Percentiles rank a stretch among this genome's conserved stretches.
Evolutionary conservation across 2,797 vertebrate species (phyloP).

Genomic region (Taeniopygia guttata): DNA sequence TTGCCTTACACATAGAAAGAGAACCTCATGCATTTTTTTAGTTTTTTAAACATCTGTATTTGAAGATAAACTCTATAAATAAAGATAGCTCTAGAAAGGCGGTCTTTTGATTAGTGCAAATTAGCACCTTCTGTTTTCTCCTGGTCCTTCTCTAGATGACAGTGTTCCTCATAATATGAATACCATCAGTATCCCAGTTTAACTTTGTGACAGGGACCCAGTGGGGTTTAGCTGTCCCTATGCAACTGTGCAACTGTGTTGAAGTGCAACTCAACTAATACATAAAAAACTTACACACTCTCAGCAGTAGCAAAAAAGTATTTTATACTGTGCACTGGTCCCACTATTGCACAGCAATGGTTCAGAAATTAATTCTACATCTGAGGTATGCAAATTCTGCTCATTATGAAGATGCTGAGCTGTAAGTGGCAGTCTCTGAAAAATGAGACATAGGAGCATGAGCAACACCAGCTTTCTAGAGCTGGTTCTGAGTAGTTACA

Average conservation of each 20-base stretch:
- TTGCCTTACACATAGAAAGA: not conserved
- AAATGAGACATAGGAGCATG: not conserved
- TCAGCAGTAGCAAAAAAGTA: not conserved
- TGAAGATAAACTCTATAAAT: not conserved
- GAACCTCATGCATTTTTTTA: accelerated
- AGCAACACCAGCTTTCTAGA: not conserved
- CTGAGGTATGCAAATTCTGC: not conserved
- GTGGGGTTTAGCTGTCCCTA: not conserved
- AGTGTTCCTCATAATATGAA: not conserved
- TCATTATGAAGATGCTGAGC: not conserved
- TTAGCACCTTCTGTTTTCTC: not conserved
- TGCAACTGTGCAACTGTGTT: not conserved
- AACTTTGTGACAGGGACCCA: not conserved
- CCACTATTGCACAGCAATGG: not conserved
- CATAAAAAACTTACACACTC: not conserved
- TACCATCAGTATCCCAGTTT: not conserved
- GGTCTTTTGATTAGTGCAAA: not conserved
- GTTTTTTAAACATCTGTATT: not conserved
- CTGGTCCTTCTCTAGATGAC: not conserved
- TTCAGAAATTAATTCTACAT: not conserved
- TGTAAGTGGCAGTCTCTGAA: not conserved
- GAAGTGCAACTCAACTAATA: not conserved
- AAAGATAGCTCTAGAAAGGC: not conserved
- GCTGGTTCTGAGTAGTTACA: not conserved
- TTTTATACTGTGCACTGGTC: not conserved